phyloP scores from a whole-genome alignment of 2,797 vertebrate genomes.

The Sebastes iracundus region DNA sequence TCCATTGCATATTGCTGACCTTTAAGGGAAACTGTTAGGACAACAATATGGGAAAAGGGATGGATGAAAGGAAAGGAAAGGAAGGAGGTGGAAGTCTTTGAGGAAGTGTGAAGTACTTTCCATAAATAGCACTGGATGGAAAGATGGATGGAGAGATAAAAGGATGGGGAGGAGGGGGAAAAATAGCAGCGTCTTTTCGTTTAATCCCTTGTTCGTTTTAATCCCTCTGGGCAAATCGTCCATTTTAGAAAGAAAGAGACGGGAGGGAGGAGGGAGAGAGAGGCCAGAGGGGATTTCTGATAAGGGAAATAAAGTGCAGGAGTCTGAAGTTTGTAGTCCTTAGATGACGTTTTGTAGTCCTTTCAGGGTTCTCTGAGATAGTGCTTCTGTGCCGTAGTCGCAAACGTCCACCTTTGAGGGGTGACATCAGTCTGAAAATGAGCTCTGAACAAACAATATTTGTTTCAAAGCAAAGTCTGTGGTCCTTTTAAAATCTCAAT shows the following conservation, averaged over 20 bases:
- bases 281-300: slow-evolving; percentile 45
- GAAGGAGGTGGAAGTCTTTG: slow-evolving; percentile 32
- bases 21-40: slow-evolving; percentile 27
- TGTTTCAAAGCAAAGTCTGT: slow-evolving; percentile 35
- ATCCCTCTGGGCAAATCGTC: slow-evolving; percentile 58
- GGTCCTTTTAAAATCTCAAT: slow-evolving; percentile 29
- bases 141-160: slow-evolving; percentile 50
- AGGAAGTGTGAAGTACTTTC: slow-evolving; percentile 48
- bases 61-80: slow-evolving; percentile 9
- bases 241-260: slow-evolving; percentile 47
- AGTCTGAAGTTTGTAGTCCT: slow-evolving; percentile 72
- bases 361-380: slow-evolving; percentile 59
- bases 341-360: slow-evolving; percentile 53
- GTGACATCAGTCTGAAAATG: slow-evolving; percentile 48
- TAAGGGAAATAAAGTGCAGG: slow-evolving; percentile 76
- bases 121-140: slow-evolving; percentile 59
- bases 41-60: slow-evolving; percentile 4
- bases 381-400: slow-evolving; percentile 48
- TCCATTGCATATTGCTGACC: slow-evolving; percentile 67
- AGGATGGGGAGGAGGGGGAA: slow-evolving; percentile 14
- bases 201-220: slow-evolving; percentile 67
- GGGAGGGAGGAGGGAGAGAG: background rate
- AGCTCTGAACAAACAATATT: slow-evolving; percentile 34
- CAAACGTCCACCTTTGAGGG: slow-evolving; percentile 53
- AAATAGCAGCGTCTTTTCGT: slow-evolving; percentile 74